These are phyloP conservation scores for Caenorhabditis auriculariae DNA, from an alignment of 2,888 invertebrate species.

Conservation along the genomic window DNA sequence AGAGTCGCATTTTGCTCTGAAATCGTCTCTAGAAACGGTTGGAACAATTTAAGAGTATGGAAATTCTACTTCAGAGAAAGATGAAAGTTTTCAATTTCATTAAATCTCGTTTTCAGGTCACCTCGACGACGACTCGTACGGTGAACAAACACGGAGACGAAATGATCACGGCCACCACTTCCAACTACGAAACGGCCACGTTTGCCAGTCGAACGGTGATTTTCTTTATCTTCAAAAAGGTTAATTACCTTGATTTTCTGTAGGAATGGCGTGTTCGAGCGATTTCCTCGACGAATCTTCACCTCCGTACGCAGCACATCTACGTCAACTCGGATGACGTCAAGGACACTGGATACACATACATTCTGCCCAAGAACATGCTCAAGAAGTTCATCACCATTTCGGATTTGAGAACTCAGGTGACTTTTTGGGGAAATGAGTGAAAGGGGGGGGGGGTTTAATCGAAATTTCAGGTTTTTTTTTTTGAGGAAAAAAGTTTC, in stretches of 20 bases:
- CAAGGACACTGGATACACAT: conserved; percentile 96
- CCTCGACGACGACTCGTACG: conserved; percentile 95
- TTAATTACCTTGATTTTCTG: neutral
- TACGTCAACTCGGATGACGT: conserved; percentile 99
- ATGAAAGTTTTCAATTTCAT: too few species aligned
- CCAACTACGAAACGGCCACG: conserved; percentile 96
- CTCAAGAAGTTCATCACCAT: conserved; percentile 98
- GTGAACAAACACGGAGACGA: conserved; percentile 99
- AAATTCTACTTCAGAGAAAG: too few species aligned
- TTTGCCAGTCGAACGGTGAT: conserved; percentile 87
- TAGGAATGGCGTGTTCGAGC: conserved; percentile 89
- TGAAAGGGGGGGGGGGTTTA: neutral
- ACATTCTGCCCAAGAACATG: conserved; percentile 82
- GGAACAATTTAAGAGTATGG: too few species aligned
- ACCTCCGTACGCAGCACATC: conserved; percentile 91
- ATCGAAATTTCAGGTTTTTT: neutral
- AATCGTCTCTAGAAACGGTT: too few species aligned
- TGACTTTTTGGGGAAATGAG: conserved; percentile 58
- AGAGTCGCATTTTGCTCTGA: too few species aligned
- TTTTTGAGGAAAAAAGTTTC: neutral
- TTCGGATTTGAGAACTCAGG: conserved; percentile 92
- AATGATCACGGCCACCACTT: conserved; percentile 97
- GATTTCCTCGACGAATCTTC: conserved; percentile 73
- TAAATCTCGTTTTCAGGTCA: conserved; percentile 82
- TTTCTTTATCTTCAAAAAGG: neutral